Percentiles rank a stretch among this genome's conserved stretches.
These are phyloP conservation scores for Brachionus rubens DNA, from an alignment of 1,140 invertebrate genomes.

Conservation along the genomic window DNA sequence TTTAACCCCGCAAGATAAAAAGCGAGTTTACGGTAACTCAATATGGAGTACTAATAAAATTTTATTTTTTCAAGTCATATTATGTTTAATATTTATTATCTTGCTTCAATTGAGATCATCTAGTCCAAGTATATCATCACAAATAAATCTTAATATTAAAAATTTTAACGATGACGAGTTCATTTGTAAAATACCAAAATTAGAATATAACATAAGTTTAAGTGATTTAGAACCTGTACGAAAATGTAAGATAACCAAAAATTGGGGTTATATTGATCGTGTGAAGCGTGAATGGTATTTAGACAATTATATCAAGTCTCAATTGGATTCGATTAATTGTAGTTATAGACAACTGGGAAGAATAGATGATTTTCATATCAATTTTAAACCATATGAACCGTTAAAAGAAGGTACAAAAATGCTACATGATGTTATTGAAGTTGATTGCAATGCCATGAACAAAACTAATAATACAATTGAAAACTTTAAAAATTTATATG, in stretches of 20 bases:
- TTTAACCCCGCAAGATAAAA: too few species aligned
- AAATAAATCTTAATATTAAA: not conserved
- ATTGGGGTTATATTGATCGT: not conserved
- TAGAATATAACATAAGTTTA: not conserved
- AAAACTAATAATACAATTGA: not conserved
- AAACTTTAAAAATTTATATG: constrained; percentile 28
- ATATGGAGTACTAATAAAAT: too few species aligned
- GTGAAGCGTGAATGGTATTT: not conserved
- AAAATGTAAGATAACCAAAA: not conserved
- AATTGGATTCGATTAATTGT: not conserved
- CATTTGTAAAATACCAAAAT: not conserved
- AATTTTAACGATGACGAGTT: not conserved
- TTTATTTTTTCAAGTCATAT: too few species aligned
- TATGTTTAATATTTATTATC: too few species aligned
- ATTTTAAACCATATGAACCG: not conserved
- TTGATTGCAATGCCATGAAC: not conserved
- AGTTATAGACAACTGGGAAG: not conserved
- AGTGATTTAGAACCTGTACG: not conserved
- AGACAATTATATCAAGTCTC: not conserved
- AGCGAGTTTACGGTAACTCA: too few species aligned
- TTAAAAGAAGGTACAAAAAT: not conserved
- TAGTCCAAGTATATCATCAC: too few species aligned
- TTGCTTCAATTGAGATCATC: too few species aligned
- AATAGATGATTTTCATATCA: constrained; percentile 17
- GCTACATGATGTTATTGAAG: constrained; percentile 29